Evolutionary conservation across 2,113 vertebrate species (phyloP), one percentile per base, ranked within the genome.

Genomic region (Piprites chloris): DNA sequence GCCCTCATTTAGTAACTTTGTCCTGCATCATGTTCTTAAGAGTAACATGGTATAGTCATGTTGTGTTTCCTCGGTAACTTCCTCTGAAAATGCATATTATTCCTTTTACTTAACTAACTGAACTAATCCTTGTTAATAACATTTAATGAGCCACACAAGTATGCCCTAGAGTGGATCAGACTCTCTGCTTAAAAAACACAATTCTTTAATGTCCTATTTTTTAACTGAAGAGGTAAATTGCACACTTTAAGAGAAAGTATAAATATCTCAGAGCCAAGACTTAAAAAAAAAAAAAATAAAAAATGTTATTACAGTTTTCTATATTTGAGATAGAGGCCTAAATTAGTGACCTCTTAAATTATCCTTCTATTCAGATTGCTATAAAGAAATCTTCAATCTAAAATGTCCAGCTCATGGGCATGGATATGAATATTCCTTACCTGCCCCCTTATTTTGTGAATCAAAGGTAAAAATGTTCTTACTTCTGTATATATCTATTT

Each of bases 61-160:
- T 17, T 74, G 50, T 63, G 24, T 84, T 95, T 93, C 59, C 33
- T 49, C 61, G 58, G 44, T 89, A 86, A 84, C 55, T 94, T 93
- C 68, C 67, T 90, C 85, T 74, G 53, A 89, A 86, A 86, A 26
- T 33, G 52, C 39, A 6, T 81, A 71, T 92, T 94, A 93, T 78
- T 86, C 41, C n/a, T 93, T 90, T 89, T 56, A 84, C 53, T 83
- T 90, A 94, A 90, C 71, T 66, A 73, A 93, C 4, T 1, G 19
- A 88, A 77, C 61, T 88, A 95, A 90, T 90, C 61, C 87, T 84
- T 65, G 20, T 41, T 90, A 92, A 93, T 88, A 82, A 92, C 49
- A 75, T 77, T 94, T 83, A 95, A 92, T 84, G 73, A 92, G 76
- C 22, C 73, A 72, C 56, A 68, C 47, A 75, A 91, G 20, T 72